Percentiles rank a stretch among this genome's conserved stretches.
Conservation (phyloP, 1,140 invertebrate species). For the Vanessa atalanta region DNA sequence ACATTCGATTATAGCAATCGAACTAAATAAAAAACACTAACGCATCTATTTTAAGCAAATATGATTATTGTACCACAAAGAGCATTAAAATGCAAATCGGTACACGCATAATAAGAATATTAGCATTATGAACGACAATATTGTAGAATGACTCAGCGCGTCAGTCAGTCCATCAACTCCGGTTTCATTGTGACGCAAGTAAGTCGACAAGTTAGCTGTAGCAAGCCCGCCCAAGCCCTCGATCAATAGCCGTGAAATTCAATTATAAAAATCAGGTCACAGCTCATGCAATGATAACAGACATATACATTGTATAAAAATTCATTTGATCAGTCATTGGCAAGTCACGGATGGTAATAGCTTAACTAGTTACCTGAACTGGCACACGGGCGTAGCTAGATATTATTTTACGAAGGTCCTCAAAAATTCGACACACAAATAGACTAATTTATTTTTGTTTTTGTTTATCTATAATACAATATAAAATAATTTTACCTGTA, state of each 20-base stretch:
- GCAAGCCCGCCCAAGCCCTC: slow-evolving; percentile 72
- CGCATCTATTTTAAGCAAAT: slow-evolving; percentile 58
- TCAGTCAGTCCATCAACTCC: slow-evolving; percentile 70
- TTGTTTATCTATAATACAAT: too few relatives aligned
- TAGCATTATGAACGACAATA: slow-evolving; percentile 78
- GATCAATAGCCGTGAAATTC: slow-evolving; percentile 73
- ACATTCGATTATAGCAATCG: neutral
- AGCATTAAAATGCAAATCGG: slow-evolving; percentile 77
- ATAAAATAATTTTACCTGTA: too few relatives aligned
- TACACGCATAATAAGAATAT: slow-evolving; percentile 76
- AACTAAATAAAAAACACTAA: slow-evolving; percentile 29
- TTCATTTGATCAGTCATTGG: slow-evolving; percentile 30
- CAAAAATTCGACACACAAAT: too few relatives aligned
- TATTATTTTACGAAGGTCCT: too few relatives aligned
- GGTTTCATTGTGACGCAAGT: slow-evolving; percentile 71
- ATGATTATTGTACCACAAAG: slow-evolving; percentile 57
- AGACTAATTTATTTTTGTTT: too few relatives aligned
- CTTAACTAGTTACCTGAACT: slow-evolving; percentile 8
- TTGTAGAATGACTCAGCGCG: slow-evolving; percentile 73
- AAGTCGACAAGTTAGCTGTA: slow-evolving; percentile 65
- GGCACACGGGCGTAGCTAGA: too few relatives aligned
- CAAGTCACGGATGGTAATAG: slow-evolving; percentile 23
- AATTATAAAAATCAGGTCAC: slow-evolving; percentile 64
- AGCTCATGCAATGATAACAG: slow-evolving; percentile 41
- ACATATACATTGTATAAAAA: slow-evolving; percentile 23